Base-by-base conservation (phyloP, 2,888 invertebrate genomes). In the Sesia apiformis region DNA sequence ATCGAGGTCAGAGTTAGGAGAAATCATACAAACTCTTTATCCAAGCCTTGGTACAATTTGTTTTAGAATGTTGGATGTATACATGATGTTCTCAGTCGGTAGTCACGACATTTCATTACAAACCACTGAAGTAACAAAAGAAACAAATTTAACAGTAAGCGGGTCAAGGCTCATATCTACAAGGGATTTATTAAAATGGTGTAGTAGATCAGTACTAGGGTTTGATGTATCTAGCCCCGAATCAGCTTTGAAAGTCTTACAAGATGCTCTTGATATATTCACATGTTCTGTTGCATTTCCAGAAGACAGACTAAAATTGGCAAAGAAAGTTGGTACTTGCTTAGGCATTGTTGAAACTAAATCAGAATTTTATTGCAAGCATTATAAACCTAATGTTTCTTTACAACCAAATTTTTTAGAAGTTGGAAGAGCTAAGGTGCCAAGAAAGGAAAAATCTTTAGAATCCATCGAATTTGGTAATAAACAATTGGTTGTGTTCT, bases 141-240 rank as follows among this genome's bases (percentile, higher is more conserved):
- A 75, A 49, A 66, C 63, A 40, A 76, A 63, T 55, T 39, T 83
- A 4, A 65, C 64, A 7, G 64, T 85, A 3, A 88, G 84, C 69
- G 91, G 88, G 50, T 92, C 93, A 0, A 90, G 96, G 63, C 80
- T 94, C 51, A 94, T 93, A 38, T 95, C 96, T 0, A 95, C 95
- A 0, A 92, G 98, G 64, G 98, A 98, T 90, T 90, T 98, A 52
- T 93, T 98, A 63, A 98, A 98, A 77, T 96, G 97, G 93, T 98
- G 98, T 71, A 90, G 92, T 4, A 90, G 98, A 70, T 93, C 96
- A 4, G 91, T 93, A 6, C 83, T 92, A 7, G 93, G 93, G 65
- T 96, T 95, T 76, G 92, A 94, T 58, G 92, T 95, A 0, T 91
- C 94, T 0, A 94, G 94, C 58, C 91, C 91, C 40, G 91, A 91